phyloP scores from a whole-genome alignment of 2,888 invertebrate genomes.

The Ectobius pallidus region DNA sequence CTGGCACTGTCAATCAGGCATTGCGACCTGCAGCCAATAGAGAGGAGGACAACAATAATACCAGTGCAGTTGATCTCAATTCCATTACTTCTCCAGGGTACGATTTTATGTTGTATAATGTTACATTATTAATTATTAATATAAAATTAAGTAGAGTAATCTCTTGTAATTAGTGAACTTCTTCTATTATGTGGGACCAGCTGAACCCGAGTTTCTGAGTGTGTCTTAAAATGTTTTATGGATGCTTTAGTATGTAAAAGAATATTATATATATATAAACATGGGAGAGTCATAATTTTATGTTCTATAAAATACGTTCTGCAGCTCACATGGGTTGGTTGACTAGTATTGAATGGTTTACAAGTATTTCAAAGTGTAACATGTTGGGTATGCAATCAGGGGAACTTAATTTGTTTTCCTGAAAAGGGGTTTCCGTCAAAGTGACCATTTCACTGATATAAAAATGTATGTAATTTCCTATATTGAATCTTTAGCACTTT shows the following conservation, averaged over 20 bases:
- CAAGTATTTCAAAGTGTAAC: no score
- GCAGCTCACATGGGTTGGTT: background rate
- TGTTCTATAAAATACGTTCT: no score
- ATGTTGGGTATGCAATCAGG: no score
- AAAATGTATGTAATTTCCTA: no score
- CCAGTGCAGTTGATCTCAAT: slow-evolving; percentile 34
- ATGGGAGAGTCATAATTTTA: no score
- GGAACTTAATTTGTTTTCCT: no score
- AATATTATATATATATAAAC: no score
- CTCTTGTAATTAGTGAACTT: background rate
- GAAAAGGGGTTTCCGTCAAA: no score
- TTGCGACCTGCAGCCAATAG: background rate
- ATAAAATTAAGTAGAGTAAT: background rate
- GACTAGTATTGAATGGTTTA: background rate
- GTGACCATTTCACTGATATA: no score
- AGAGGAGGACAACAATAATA: slow-evolving; percentile 32
- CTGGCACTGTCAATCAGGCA: slow-evolving; percentile 38
- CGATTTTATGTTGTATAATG: background rate
- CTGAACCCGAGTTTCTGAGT: background rate
- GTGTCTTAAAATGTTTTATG: background rate
- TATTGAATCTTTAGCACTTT: no score
- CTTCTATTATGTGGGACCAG: no score
- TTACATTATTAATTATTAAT: background rate
- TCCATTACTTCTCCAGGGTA: slow-evolving; percentile 12
- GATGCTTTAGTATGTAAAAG: no score